Evolutionary conservation across 2,888 invertebrate species (phyloP), one percentile per base, ranked within the genome.

Genomic region (Pediacus dermestoides): DNA sequence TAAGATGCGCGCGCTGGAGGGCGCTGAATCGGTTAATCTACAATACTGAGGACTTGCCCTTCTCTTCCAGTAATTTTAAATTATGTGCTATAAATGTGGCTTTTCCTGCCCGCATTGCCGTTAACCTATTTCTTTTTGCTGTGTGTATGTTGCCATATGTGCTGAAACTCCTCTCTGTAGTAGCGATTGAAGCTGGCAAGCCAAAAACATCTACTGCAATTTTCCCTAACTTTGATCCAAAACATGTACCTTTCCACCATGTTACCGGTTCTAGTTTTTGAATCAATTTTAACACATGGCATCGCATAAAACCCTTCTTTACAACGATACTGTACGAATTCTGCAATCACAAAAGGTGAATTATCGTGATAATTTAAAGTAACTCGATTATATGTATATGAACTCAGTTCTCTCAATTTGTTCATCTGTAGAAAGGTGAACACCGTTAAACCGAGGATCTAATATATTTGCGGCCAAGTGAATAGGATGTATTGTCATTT

Each of bases 131-230:
- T 30, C 55, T 44, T 49, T 52, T 53, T 34, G 51, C 39, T 7
- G 41, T 44, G 37, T 60, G 54, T 10, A 57, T 55, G 42, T 44
- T 51, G n/a, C 52, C 45, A 23, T 49, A 48, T 7, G 53, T 55
- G 18, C 53, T 55, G 34, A 55, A 57, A 10, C 50, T 49, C n/a
- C 54, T 30, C 42, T 58, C 56, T 16, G 58, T 58, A 13, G 50
- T 53, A 16, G 53, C 51, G 13, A 53, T 51, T 26, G 52, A 44
- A 10, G 47, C 39, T 16, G 54, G 54, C 30, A 50, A 41, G 9
- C 48, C 39, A 11, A 52, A 37, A 44, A 56, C 48, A 16, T 35
- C 36, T 7, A 42, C 37, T 30, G 50, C 48, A 14, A 54, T 39
- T 38, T 47, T 47, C 30, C 42, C 44, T 11, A 58, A 30, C 8